Evolutionary conservation across 1,140 invertebrate species (phyloP).

Genomic region (Diprion similis): DNA sequence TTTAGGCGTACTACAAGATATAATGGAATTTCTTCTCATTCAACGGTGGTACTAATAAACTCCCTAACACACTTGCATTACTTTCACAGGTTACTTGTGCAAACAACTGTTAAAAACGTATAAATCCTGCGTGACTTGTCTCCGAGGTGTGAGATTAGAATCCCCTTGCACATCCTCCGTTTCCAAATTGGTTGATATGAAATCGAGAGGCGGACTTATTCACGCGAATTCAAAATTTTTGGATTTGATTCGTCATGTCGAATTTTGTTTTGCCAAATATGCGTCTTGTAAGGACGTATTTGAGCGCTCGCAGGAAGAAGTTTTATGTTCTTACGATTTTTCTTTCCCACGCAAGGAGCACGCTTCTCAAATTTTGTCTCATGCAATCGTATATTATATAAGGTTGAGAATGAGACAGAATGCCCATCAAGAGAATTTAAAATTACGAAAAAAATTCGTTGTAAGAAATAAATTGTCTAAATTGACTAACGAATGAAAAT

Average conservation of each 20-base stretch:
- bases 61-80: slow-evolving; percentile 8
- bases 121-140: slow-evolving; percentile 2
- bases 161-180: slow-evolving; percentile 12
- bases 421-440: not conserved
- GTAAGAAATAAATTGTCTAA: not conserved
- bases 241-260: not conserved
- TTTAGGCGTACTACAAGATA: too few relatives aligned
- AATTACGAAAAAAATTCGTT: not conserved
- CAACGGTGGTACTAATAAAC: too few relatives aligned
- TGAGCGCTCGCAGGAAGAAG: not conserved
- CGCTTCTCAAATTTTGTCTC: not conserved
- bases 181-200: slow-evolving; percentile 12
- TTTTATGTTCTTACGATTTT: slow-evolving; percentile 7
- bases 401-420: not conserved
- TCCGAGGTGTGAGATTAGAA: slow-evolving; percentile 9
- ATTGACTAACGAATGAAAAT: not conserved
- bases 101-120: slow-evolving; percentile 13
- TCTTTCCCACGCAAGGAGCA: slow-evolving; percentile 1
- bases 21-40: not conserved
- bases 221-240: slow-evolving; percentile 14
- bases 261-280: slow-evolving; percentile 12
- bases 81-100: slow-evolving; percentile 18
- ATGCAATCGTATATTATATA: not conserved
- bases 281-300: slow-evolving; percentile 1
- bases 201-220: slow-evolving; percentile 16